Conservation (phyloP, 2,113 vertebrate genomes). For the Cyrtonyx montezumae region DNA sequence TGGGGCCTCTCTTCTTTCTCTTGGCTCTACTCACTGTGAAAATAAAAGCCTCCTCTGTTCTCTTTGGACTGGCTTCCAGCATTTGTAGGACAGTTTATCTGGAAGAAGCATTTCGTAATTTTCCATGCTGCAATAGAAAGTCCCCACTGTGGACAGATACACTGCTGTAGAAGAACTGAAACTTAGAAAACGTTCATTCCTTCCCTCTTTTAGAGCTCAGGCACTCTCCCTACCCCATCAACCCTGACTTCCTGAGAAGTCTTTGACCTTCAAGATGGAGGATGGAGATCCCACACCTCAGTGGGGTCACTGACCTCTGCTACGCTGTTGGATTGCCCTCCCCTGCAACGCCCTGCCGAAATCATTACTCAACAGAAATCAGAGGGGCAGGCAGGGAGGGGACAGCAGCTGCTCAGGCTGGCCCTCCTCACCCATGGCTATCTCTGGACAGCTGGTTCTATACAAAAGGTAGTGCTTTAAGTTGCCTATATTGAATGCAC, state of each 20-base stretch:
- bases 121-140: background rate
- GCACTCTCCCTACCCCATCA: background rate
- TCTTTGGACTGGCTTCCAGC: conserved; percentile 15
- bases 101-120: conserved; percentile 3
- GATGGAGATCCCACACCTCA: background rate
- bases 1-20: conserved; percentile 9
- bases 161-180: background rate
- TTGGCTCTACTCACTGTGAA: background rate
- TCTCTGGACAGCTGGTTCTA: background rate
- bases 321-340: background rate
- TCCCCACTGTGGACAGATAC: background rate
- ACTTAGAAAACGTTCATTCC: background rate
- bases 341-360: background rate
- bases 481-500: background rate
- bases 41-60: conserved; percentile 36
- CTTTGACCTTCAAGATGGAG: background rate
- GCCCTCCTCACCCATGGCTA: background rate
- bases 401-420: background rate
- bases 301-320: background rate
- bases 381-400: background rate
- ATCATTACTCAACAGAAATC: background rate
- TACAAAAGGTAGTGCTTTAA: background rate
- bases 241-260: background rate
- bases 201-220: background rate
- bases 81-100: conserved; percentile 1